phyloP scores from a whole-genome alignment of 2,888 invertebrate genomes.

The Plagodis dolabraria region DNA sequence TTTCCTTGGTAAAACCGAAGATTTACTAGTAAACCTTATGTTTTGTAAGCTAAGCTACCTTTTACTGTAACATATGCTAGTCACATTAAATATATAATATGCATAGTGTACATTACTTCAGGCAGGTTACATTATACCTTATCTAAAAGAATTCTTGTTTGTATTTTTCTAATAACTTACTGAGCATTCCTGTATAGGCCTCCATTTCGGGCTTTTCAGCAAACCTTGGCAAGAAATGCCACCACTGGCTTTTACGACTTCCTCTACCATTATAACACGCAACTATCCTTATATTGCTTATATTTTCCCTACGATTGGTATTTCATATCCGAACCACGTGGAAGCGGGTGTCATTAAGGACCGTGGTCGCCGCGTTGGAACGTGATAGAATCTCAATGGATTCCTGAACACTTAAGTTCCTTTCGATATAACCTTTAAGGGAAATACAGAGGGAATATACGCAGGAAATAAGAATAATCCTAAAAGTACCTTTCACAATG shows the following conservation, averaged over 20 bases:
- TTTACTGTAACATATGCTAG: no score
- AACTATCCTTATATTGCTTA: conserved; percentile 16
- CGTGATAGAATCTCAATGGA: conserved; percentile 35
- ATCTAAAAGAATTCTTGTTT: no score
- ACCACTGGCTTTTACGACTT: conserved; percentile 4
- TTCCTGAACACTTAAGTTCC: conserved; percentile 17
- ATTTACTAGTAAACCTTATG: no score
- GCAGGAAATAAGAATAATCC: conserved; percentile 13
- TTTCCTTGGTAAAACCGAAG: no score
- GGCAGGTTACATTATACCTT: no score
- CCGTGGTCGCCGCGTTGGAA: conserved; percentile 9
- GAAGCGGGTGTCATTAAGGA: conserved; percentile 22
- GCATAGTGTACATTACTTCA: no score
- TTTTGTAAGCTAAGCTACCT: no score
- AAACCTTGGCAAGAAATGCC: conserved; percentile 12
- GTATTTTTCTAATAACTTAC: neutral
- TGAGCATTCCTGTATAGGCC: neutral
- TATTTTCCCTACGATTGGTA: conserved; percentile 29
- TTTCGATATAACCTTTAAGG: conserved; percentile 15
- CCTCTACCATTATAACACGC: conserved; percentile 13
- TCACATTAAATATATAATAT: no score
- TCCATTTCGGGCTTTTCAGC: neutral
- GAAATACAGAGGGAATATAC: conserved; percentile 13
- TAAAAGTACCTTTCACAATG: neutral
- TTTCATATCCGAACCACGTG: conserved; percentile 37